Evolutionary conservation across 1,140 invertebrate genomes (phyloP).

Genomic region (Apis dorsata): DNA sequence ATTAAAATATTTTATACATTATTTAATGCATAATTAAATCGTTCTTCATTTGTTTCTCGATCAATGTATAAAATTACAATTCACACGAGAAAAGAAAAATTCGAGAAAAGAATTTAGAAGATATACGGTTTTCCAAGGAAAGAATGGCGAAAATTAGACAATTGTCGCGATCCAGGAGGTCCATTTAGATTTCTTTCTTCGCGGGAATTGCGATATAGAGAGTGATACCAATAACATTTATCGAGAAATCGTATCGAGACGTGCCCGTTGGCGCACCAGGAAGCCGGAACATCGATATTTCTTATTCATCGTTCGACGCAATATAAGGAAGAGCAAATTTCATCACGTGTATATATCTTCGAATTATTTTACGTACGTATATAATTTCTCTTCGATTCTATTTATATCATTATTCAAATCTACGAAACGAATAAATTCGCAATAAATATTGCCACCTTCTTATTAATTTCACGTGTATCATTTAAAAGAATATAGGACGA

Average conservation of each 20-base stretch:
- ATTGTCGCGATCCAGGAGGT: background rate
- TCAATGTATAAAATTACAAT: too few species aligned
- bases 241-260: conserved; percentile 44
- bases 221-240: conserved; percentile 20
- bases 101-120: background rate
- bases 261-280: background rate
- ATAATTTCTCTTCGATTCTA: too few species aligned
- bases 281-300: conserved; percentile 20
- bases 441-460: too few species aligned
- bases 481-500: background rate
- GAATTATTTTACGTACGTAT: too few species aligned
- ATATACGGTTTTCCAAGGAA: background rate
- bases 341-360: background rate
- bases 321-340: background rate
- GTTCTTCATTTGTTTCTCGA: too few species aligned
- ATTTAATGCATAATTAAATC: too few species aligned
- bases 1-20: too few species aligned
- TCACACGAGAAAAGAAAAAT: background rate
- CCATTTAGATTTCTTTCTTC: conserved; percentile 26
- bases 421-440: too few species aligned
- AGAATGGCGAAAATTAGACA: conserved; percentile 3
- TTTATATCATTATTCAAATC: too few species aligned
- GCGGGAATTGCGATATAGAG: conserved; percentile 6
- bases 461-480: background rate
- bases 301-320: conserved; percentile 15